These are phyloP conservation scores for Bryconaethiops microstoma DNA, from an alignment of 2,797 vertebrate species.

Conservation along the genomic window DNA sequence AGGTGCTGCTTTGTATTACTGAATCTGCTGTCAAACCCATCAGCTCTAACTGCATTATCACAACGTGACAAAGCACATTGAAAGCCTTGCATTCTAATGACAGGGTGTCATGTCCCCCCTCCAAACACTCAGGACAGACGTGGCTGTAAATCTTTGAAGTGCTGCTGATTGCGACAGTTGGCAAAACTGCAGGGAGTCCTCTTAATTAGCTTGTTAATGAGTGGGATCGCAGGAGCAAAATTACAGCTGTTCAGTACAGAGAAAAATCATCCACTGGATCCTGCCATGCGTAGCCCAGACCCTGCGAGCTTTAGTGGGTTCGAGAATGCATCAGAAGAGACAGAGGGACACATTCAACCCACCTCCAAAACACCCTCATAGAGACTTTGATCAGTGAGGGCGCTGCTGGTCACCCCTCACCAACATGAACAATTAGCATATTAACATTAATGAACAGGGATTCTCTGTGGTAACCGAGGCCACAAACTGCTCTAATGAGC, in stretches of 20 bases:
- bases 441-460: neutral
- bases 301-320: neutral
- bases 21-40: neutral
- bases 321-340: neutral
- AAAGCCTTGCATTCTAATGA: constrained; percentile 11
- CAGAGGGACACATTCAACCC: neutral
- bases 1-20: neutral
- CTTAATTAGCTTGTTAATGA: constrained; percentile 52
- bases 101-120: neutral
- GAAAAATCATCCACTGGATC: constrained; percentile 19
- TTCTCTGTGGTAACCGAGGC: neutral
- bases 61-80: constrained; percentile 11
- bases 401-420: neutral
- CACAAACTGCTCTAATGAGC: constrained; percentile 3
- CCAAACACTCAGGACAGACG: constrained; percentile 17
- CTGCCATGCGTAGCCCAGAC: constrained; percentile 15
- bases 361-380: constrained; percentile 1
- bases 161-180: constrained; percentile 29
- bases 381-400: neutral
- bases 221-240: constrained; percentile 30
- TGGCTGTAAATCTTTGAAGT: constrained; percentile 26
- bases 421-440: constrained; percentile 11
- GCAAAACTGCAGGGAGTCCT: constrained; percentile 21
- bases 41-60: neutral
- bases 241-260: constrained; percentile 38